Base-by-base conservation (phyloP, 2,888 invertebrate species). In the Isotomurus palustris region DNA sequence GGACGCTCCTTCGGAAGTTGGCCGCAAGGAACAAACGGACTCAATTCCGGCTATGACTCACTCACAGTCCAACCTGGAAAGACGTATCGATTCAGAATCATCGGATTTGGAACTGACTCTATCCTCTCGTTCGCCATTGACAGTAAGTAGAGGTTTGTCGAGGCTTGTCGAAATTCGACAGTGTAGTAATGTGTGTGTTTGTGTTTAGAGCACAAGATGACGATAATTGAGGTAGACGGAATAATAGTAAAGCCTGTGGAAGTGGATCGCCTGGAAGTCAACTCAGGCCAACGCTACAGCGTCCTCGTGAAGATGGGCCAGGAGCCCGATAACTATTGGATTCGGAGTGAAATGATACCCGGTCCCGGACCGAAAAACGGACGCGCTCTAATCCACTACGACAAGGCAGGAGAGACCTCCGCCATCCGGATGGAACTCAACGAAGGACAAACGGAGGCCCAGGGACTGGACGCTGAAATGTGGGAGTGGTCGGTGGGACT, bases 211-310 rank as follows among this genome's bases (percentile, higher is more conserved):
- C 65, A 65, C 19, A 27, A 24, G 3, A 51, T 65, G 14, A 36
- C 36, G 6, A 56, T 65, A 1, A 65, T 65, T 29, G 65, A 63
- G 45, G 58, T 61, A 51, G 66, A 66, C 28, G 66, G 66, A 1
- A 57, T 63, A 19, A 17, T 66, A 1, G 32, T 38, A 1, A 53
- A 54, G 19, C 66, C 66, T 1, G 55, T 59, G 0, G 54, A 54
- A 52, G 58, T 62, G 2, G 58, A 63, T 36, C 48, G 53, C 21
- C 36, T 66, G 8, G 54, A 63, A 50, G 45, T 66, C 10, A 63
- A 66, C 41, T 35, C 61, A 6, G 66, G 63, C 10, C 66, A 66
- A 25, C 21, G 66, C 3, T 66, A 66, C 27, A 56, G 56, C 2
- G 51, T 63, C 8, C 35, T 66, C 17, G 58, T 66, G 1, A 61